phyloP scores from a whole-genome alignment of 2,113 vertebrate genomes.

The Anoura caudifer region DNA sequence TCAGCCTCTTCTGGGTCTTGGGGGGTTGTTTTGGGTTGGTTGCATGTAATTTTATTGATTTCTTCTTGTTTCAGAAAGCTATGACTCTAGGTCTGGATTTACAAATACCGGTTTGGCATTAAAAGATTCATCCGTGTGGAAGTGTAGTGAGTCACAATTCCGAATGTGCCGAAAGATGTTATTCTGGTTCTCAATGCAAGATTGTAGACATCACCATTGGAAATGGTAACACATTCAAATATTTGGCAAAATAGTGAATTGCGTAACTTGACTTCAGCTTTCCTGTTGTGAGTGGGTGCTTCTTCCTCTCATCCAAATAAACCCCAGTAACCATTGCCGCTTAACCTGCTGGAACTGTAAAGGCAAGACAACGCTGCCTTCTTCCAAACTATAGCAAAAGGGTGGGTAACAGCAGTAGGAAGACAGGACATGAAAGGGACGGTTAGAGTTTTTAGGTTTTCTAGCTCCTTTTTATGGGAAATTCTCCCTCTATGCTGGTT shows the following conservation, averaged over 20 bases:
- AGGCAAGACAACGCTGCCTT: background rate
- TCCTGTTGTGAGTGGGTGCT: background rate
- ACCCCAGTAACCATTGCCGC: background rate
- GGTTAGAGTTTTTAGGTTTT: background rate
- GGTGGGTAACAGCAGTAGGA: accelerated
- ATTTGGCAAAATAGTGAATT: background rate
- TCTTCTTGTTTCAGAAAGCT: background rate
- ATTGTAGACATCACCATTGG: background rate
- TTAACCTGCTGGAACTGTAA: background rate
- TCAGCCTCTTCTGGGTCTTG: background rate
- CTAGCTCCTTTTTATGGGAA: background rate
- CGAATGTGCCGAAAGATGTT: background rate
- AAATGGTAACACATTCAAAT: background rate
- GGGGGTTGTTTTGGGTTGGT: background rate
- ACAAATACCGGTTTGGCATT: background rate
- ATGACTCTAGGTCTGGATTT: background rate
- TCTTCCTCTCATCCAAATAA: background rate
- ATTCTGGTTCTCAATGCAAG: background rate
- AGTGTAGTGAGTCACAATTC: background rate
- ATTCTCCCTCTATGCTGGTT: background rate
- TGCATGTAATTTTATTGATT: background rate
- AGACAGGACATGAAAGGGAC: background rate
- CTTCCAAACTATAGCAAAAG: background rate
- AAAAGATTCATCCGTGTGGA: background rate
- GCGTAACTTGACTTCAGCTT: background rate